Evolutionary conservation across 2,888 invertebrate genomes (phyloP), one percentile per base, ranked within the genome.

Genomic region (Trachelus stipa): DNA sequence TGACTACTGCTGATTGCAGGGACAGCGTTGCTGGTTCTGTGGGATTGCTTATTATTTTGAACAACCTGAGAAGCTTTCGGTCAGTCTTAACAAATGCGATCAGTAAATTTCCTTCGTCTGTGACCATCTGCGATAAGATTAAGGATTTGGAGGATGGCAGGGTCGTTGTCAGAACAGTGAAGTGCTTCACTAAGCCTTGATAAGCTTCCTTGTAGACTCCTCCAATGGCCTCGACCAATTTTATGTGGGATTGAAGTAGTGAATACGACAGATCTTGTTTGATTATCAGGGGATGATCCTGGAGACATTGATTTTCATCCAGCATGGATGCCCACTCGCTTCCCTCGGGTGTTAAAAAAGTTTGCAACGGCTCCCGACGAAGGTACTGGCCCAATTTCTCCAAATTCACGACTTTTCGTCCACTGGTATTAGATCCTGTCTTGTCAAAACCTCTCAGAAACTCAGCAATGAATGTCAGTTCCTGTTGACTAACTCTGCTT

Each of bases 311-410:
- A 89, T 97, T 96, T 82, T 96, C 95, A 76, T 93, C 93, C 1
- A 97, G 92, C 89, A 97, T 95, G 83, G 94, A 93, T 75, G 95
- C 94, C 97, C 97, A 97, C 77, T 95, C 94, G 89, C 97, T 97
- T 74, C 94, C 94, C 80, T 94, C 94, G 79, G 94, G 93, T 34
- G 94, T 94, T 40, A 98, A 92, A 80, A 96, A 95, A 83, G 93
- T 93, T 88, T 97, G 95, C 84, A 95, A 94, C 31, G 88, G 83
- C 73, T 91, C 91, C 35, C 86, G 88, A 30, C 91, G 85, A 79
- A 98, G 92, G 92, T 98, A 98, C 91, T 98, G 97, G 0, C 98
- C 98, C 73, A 98, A 93, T 87, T 96, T 94, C 92, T 98, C 98
- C 85, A 98, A 93, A 90, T 97, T 97, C 92, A 81, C 95, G 83